Percentiles rank a stretch among this genome's conserved stretches.
Evolutionary conservation across 2,113 vertebrate genomes (phyloP).

Genomic region (Centropristis striata): DNA sequence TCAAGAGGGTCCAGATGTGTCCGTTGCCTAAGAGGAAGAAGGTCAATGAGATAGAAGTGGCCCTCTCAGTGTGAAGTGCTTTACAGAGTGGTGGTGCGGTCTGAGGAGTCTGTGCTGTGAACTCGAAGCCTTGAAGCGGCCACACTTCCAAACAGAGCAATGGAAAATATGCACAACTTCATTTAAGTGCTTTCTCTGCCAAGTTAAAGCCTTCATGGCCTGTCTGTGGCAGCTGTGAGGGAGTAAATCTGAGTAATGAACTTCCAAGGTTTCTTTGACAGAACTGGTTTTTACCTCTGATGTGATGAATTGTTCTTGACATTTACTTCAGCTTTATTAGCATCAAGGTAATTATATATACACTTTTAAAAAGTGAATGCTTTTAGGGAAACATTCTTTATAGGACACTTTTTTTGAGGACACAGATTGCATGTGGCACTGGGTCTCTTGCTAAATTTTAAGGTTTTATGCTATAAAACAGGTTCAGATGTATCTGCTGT

Average conservation of each 20-base stretch:
- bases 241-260: slow-evolving; percentile 54
- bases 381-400: background rate
- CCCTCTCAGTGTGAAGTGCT: slow-evolving; percentile 9
- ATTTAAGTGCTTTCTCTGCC: slow-evolving; percentile 59
- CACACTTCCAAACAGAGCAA: slow-evolving; percentile 49
- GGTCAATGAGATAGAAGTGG: slow-evolving; percentile 31
- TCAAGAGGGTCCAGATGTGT: slow-evolving; percentile 34
- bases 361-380: background rate
- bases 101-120: slow-evolving; percentile 27
- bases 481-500: background rate
- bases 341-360: background rate
- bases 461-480: slow-evolving; percentile 1
- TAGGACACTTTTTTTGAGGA: background rate
- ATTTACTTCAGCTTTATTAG: slow-evolving; percentile 7
- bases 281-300: slow-evolving; percentile 21
- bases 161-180: slow-evolving; percentile 71
- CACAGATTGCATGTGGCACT: background rate
- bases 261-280: slow-evolving; percentile 49
- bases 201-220: slow-evolving; percentile 50
- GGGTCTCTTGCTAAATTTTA: background rate
- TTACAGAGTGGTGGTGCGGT: background rate
- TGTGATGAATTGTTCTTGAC: slow-evolving; percentile 13
- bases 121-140: slow-evolving; percentile 17
- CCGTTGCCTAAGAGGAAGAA: background rate
- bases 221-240: slow-evolving; percentile 48